Conservation (phyloP, 2,113 vertebrate genomes). For the Chrysochloris asiatica region DNA sequence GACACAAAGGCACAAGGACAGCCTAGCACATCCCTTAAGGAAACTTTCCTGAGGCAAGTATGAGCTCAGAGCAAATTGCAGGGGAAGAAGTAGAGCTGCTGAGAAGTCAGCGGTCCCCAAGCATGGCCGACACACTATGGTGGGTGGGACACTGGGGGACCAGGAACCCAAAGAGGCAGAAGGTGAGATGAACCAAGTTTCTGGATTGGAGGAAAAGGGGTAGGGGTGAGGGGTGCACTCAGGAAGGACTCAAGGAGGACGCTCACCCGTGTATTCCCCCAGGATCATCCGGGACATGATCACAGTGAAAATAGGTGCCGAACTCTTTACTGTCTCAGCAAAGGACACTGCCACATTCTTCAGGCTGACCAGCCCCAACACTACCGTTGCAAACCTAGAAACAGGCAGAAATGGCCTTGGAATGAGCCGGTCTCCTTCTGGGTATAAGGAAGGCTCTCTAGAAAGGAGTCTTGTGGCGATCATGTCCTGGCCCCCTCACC, state of each 20-base stretch:
- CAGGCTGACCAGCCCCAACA: constrained; percentile 95
- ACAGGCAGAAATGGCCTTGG: not conserved
- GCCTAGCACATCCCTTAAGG: accelerated
- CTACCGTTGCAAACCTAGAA: constrained; percentile 93
- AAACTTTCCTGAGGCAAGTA: accelerated
- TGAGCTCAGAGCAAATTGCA: not conserved
- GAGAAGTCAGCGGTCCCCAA: not conserved
- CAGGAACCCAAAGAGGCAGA: not conserved
- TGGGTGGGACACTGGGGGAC: not conserved
- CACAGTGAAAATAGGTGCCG: constrained; percentile 96
- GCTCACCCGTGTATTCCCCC: constrained; percentile 95
- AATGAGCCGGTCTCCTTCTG: not conserved
- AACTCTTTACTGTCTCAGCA: constrained; percentile 98
- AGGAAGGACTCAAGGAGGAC: not conserved
- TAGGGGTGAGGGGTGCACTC: not conserved
- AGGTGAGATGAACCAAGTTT: not conserved
- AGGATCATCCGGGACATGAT: constrained; percentile 98
- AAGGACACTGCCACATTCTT: constrained; percentile 98
- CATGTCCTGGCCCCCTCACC: not conserved
- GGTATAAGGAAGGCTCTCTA: not conserved
- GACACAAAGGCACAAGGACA: not conserved
- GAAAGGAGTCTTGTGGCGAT: not conserved
- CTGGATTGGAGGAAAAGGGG: too few relatives aligned
- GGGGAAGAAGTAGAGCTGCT: not conserved
- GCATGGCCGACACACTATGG: not conserved